phyloP scores from a whole-genome alignment of 2,797 vertebrate genomes.

The Numenius phaeopus region DNA sequence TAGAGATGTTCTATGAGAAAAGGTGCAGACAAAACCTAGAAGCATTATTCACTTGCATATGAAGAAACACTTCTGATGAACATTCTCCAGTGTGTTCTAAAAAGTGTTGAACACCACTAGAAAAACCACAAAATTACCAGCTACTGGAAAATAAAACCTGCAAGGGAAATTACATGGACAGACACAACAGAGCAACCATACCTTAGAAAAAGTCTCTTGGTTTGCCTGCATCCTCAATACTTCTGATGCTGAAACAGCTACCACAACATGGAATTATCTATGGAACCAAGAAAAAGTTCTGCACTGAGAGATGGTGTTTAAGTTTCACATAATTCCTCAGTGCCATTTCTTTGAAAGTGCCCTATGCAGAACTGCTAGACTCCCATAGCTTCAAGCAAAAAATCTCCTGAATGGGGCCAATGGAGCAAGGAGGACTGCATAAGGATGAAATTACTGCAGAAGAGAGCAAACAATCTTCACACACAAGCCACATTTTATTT shows the following conservation, averaged over 20 bases:
- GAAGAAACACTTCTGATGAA: not conserved
- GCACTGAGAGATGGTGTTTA: not conserved
- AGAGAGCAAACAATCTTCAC: conserved; percentile 19
- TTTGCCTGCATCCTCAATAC: not conserved
- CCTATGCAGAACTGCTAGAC: not conserved
- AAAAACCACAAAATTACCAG: not conserved
- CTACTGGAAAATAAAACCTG: conserved; percentile 1
- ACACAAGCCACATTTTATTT: conserved; percentile 19
- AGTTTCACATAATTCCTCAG: conserved; percentile 12
- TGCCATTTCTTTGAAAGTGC: not conserved
- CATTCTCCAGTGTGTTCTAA: not conserved
- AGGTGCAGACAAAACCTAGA: not conserved
- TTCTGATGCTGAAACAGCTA: not conserved
- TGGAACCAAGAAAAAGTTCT: conserved; percentile 21
- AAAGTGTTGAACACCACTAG: not conserved
- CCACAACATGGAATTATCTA: not conserved
- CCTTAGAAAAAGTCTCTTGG: conserved; percentile 15
- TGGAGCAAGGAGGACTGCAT: not conserved
- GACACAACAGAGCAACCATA: not conserved
- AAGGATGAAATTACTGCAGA: conserved; percentile 42
- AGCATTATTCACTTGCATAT: not conserved
- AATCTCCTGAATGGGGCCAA: not conserved
- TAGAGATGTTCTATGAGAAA: not conserved
- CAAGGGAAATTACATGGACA: not conserved
- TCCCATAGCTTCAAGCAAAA: conserved; percentile 14